A percentile compares a stretch with the other conserved stretches of the same genome.
Conservation (phyloP, 2,888 invertebrate species). For the Iphiclides podalirius region DNA sequence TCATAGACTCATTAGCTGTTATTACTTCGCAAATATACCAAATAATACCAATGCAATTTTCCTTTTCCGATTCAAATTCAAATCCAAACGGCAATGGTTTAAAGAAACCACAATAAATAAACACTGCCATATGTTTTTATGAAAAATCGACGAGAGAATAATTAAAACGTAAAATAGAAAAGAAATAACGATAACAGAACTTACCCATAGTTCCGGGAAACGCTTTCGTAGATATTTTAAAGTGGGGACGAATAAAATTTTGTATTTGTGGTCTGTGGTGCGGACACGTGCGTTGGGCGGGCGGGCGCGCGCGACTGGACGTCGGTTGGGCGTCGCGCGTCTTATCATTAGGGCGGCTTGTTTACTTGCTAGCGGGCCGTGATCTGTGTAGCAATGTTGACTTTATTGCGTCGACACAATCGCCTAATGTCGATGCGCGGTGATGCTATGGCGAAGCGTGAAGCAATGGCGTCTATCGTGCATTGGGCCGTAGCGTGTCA, state of each 20-base stretch:
- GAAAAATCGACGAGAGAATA: not conserved
- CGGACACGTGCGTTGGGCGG: slow-evolving; percentile 62
- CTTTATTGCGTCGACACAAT: slow-evolving; percentile 42
- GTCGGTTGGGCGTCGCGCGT: slow-evolving; percentile 45
- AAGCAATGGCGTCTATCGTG: not conserved
- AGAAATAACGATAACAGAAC: slow-evolving; percentile 27
- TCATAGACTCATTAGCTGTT: slow-evolving; percentile 31
- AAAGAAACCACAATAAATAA: slow-evolving; percentile 1
- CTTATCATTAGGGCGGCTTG: slow-evolving; percentile 67
- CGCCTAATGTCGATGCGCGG: slow-evolving; percentile 36
- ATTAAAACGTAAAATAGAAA: not conserved
- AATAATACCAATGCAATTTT: slow-evolving; percentile 1
- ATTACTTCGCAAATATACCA: slow-evolving; percentile 19
- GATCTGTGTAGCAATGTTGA: slow-evolving; percentile 58
- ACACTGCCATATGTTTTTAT: slow-evolving; percentile 28
- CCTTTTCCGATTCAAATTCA: not conserved
- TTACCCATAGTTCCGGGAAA: slow-evolving; percentile 40
- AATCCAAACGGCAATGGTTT: slow-evolving; percentile 3
- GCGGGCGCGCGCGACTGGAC: slow-evolving; percentile 42
- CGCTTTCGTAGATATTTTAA: slow-evolving; percentile 2
- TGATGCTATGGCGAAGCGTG: not conserved
- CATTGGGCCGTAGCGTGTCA: too few species aligned
- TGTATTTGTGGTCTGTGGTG: slow-evolving; percentile 23
- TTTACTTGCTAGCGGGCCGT: slow-evolving; percentile 57
- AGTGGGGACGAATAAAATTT: slow-evolving; percentile 10